A percentile compares a stretch with the other conserved stretches of the same genome.
phyloP scores from a whole-genome alignment of 2,797 vertebrate genomes.

The Orestias chungarensis region DNA sequence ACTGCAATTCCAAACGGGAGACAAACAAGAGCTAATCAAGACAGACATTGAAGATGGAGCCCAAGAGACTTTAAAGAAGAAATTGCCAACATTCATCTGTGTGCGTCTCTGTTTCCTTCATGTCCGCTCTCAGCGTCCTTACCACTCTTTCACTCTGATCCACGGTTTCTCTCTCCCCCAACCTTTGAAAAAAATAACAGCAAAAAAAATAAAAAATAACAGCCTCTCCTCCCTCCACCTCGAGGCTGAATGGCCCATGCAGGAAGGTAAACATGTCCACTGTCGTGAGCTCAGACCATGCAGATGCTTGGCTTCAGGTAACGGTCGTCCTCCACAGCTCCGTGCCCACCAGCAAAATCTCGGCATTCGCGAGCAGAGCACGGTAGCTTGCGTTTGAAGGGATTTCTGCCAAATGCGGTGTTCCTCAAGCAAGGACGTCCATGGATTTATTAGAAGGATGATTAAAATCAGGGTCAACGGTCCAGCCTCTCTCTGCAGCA shows the following conservation, averaged over 20 bases:
- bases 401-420: constrained; percentile 62
- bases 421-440: constrained; percentile 72
- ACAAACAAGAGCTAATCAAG: constrained; percentile 52
- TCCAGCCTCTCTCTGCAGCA: constrained; percentile 62
- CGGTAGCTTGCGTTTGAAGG: constrained; percentile 64
- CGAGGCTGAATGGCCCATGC: constrained; percentile 64
- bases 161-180: constrained; percentile 25
- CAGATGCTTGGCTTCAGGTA: constrained; percentile 77
- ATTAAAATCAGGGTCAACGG: constrained; percentile 73
- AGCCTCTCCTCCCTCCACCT: constrained; percentile 50
- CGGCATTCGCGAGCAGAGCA: constrained; percentile 44
- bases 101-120: constrained; percentile 55
- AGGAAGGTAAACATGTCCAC: constrained; percentile 84
- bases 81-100: constrained; percentile 59
- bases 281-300: constrained; percentile 75
- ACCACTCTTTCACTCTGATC: constrained; percentile 53
- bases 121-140: constrained; percentile 51
- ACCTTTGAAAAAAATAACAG: constrained; percentile 44
- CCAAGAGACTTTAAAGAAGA: constrained; percentile 58
- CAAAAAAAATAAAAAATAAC: constrained; percentile 39
- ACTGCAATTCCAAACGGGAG: constrained; percentile 36
- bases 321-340: constrained; percentile 72
- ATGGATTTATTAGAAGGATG: constrained; percentile 58
- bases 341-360: constrained; percentile 72
- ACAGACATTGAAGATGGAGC: constrained; percentile 46